phyloP scores from a whole-genome alignment of 2,888 invertebrate genomes.

The Caenorhabditis doughertyi region DNA sequence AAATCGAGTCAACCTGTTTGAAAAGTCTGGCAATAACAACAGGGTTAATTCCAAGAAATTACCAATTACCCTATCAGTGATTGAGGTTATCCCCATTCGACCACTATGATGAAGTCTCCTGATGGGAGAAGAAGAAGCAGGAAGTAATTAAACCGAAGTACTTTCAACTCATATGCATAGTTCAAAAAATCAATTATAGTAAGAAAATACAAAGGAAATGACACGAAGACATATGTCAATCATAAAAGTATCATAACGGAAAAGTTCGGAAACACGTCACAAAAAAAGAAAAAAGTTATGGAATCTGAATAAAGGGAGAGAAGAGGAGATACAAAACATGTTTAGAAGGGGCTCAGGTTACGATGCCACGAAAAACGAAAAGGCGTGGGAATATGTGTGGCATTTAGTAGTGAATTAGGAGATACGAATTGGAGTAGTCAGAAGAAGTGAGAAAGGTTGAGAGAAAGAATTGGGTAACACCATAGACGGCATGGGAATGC shows the following conservation, averaged over 20 bases:
- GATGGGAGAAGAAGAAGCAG: too few relatives aligned
- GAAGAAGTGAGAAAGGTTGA: background rate
- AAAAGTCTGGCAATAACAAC: too few relatives aligned
- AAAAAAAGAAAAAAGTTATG: background rate
- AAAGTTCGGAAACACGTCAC: slow-evolving; percentile 26
- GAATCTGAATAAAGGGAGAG: too few relatives aligned
- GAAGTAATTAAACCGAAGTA: too few relatives aligned
- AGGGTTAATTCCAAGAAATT: too few relatives aligned
- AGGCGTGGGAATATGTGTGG: slow-evolving; percentile 41
- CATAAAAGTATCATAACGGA: slow-evolving; percentile 15
- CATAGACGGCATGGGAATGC: background rate
- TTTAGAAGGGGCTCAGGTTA: slow-evolving; percentile 35
- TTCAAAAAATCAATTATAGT: background rate
- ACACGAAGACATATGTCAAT: slow-evolving; percentile 31
- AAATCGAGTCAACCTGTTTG: too few relatives aligned
- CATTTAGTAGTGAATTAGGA: slow-evolving; percentile 26
- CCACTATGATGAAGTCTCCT: too few relatives aligned
- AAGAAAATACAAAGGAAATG: background rate
- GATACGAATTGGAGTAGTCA: slow-evolving; percentile 29
- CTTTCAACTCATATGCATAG: too few relatives aligned
- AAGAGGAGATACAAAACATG: slow-evolving; percentile 32
- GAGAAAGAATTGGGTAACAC: slow-evolving; percentile 7
- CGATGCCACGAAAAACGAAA: slow-evolving; percentile 4
- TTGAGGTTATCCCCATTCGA: too few relatives aligned
- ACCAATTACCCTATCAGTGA: too few relatives aligned